Percentiles rank a stretch among this genome's conserved stretches.
Conservation (phyloP, 2,113 vertebrate species). For the Perognathus longimembris region DNA sequence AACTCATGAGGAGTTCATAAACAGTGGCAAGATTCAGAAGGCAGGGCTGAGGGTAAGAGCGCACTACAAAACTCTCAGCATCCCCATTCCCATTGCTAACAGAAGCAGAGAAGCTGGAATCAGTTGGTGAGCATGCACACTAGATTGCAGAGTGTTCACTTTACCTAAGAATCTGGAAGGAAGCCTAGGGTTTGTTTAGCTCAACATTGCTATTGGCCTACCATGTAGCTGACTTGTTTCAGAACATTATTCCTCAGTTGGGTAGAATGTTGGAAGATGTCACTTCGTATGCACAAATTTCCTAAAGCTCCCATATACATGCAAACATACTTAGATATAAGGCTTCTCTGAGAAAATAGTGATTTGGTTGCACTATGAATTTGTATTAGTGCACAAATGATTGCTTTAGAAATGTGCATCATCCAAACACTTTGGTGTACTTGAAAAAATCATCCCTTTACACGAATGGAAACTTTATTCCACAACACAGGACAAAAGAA, state of each 20-base stretch:
- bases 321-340: neutral
- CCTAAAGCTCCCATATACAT: neutral
- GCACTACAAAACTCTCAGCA: neutral
- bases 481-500: constrained; percentile 64
- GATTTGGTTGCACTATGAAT: neutral
- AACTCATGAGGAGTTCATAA: constrained; percentile 19
- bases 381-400: neutral
- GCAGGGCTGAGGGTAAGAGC: neutral
- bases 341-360: neutral
- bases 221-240: neutral
- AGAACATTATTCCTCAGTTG: neutral
- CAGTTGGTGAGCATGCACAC: neutral
- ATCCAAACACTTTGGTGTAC: neutral
- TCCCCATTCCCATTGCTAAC: neutral
- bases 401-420: constrained; percentile 35
- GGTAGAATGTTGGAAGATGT: constrained; percentile 2
- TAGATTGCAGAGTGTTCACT: neutral
- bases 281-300: neutral
- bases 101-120: neutral
- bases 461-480: constrained; percentile 27
- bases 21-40: neutral
- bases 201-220: neutral
- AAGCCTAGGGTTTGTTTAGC: neutral
- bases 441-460: constrained; percentile 51
- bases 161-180: neutral